Percentiles rank a stretch among this genome's conserved stretches.
Conservation (phyloP, 2,888 invertebrate species). For the Cetonia aurata region DNA sequence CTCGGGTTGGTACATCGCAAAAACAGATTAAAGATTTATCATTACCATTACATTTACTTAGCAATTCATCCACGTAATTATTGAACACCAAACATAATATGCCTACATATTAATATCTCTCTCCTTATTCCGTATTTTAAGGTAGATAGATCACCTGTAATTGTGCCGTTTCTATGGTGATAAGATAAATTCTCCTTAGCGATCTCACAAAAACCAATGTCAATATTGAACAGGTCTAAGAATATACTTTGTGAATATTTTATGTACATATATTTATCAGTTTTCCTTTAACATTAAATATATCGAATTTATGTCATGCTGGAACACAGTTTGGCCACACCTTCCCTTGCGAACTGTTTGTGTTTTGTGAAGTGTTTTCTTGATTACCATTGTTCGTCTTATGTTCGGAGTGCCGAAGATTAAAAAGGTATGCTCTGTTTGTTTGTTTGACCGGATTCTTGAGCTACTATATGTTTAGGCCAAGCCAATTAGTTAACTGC, state of each 20-base stretch:
- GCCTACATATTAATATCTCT: neutral
- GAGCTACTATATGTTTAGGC: too few relatives aligned
- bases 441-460: neutral
- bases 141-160: constrained; percentile 39
- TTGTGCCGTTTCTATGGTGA: constrained; percentile 31
- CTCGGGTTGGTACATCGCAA: too few relatives aligned
- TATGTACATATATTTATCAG: constrained; percentile 43
- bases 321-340: constrained; percentile 51
- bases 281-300: constrained; percentile 48
- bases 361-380: constrained; percentile 24
- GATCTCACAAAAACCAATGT: constrained; percentile 43
- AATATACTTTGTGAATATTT: constrained; percentile 44
- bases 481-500: too few relatives aligned
- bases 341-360: constrained; percentile 47
- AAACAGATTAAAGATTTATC: constrained; percentile 14
- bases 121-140: constrained; percentile 6
- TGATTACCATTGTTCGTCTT: constrained; percentile 23
- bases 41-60: constrained; percentile 18
- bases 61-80: constrained; percentile 25
- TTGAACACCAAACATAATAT: constrained; percentile 8
- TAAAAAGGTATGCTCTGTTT: constrained; percentile 23
- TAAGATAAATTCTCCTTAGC: constrained; percentile 42
- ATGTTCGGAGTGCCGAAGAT: neutral
- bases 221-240: constrained; percentile 55
- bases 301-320: constrained; percentile 49